Evolutionary conservation across 2,113 vertebrate species (phyloP).

Genomic region (Sula dactylatra): DNA sequence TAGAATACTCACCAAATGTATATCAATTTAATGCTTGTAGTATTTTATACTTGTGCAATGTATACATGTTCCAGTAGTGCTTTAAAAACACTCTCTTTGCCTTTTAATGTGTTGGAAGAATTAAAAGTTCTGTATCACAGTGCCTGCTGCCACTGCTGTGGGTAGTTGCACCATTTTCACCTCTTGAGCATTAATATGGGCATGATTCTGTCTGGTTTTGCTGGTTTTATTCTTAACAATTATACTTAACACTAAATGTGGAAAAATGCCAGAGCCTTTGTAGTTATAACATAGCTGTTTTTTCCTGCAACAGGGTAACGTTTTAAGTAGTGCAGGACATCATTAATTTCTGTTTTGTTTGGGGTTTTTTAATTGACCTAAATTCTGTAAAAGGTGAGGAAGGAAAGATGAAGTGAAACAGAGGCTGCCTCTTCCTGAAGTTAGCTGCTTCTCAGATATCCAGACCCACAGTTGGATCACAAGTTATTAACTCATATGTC

Average conservation of each 20-base stretch:
- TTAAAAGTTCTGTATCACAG: background rate
- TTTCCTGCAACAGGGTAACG: fast-evolving
- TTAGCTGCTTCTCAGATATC: background rate
- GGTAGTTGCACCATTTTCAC: background rate
- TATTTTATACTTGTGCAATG: background rate
- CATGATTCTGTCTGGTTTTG: background rate
- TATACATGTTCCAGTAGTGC: background rate
- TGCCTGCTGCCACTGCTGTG: background rate
- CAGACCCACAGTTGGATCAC: background rate
- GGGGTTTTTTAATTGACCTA: background rate
- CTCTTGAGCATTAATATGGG: background rate
- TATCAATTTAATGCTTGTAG: background rate
- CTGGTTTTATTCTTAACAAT: background rate
- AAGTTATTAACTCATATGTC: background rate
- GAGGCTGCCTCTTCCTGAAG: background rate
- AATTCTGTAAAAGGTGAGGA: background rate
- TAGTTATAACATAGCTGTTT: background rate
- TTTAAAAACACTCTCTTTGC: background rate
- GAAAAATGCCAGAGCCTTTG: background rate
- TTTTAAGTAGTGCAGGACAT: background rate
- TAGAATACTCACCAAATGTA: background rate
- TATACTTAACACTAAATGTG: background rate
- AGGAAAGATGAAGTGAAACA: background rate
- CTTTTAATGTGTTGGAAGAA: background rate
- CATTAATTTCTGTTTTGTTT: background rate